These are phyloP conservation scores for Festucalex cinctus DNA, from an alignment of 2,113 vertebrate species.

Conservation along the genomic window DNA sequence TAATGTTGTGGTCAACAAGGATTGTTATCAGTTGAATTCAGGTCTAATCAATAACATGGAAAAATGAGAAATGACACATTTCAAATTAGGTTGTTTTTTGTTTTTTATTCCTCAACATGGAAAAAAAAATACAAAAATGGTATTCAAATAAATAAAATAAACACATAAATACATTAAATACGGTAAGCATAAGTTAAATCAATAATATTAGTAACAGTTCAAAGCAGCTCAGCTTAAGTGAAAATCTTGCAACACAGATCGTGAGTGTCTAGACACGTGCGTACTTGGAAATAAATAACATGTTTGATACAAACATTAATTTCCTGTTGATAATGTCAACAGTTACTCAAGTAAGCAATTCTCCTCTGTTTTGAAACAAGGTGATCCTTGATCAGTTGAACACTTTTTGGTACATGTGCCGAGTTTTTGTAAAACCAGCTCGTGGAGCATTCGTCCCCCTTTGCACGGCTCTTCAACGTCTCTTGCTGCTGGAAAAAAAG, in stretches of 20 bases:
- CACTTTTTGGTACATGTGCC: constrained; percentile 1
- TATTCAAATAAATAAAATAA: background rate
- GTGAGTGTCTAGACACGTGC: background rate
- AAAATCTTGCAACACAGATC: background rate
- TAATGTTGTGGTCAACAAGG: too few relatives aligned
- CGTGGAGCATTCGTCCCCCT: background rate
- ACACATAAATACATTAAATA: constrained; percentile 52
- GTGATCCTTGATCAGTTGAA: background rate
- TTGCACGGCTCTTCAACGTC: constrained; percentile 17
- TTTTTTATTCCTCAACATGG: constrained; percentile 6
- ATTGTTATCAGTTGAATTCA: too few relatives aligned
- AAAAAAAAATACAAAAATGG: background rate
- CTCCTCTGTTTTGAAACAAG: background rate
- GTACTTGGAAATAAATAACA: constrained; percentile 16
- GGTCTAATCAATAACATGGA: background rate
- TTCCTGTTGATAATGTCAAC: constrained; percentile 7
- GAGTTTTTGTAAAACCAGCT: background rate
- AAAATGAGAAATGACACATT: background rate
- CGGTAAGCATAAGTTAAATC: background rate
- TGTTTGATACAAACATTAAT: constrained; percentile 60
- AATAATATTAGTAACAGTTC: background rate
- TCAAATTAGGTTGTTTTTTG: background rate
- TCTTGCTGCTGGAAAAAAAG: constrained; percentile 33
- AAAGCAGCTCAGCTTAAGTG: background rate
- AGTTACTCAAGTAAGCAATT: background rate